These are phyloP conservation scores for Serrognathus titanus DNA, from an alignment of 2,888 invertebrate genomes.

Conservation along the genomic window DNA sequence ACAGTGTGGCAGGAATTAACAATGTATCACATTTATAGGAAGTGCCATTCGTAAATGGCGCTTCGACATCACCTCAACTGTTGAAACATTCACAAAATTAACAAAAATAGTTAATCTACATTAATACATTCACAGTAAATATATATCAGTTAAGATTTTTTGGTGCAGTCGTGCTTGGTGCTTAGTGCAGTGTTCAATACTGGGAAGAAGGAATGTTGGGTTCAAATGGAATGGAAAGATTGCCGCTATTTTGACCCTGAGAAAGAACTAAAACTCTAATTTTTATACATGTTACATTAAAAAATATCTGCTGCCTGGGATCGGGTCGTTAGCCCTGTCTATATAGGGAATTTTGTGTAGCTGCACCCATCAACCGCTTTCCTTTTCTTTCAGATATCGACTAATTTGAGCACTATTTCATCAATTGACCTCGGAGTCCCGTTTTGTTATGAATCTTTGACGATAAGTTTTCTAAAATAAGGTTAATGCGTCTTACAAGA, in stretches of 20 bases:
- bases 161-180: conserved; percentile 32
- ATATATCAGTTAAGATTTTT: background rate
- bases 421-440: background rate
- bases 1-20: conserved; percentile 37
- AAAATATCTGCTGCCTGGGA: conserved; percentile 20
- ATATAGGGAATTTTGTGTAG: conserved; percentile 1
- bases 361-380: background rate
- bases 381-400: background rate
- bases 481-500: background rate
- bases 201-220: conserved; percentile 19
- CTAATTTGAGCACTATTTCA: background rate
- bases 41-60: background rate
- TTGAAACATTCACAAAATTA: conserved; percentile 1
- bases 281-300: conserved; percentile 23
- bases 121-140: conserved; percentile 6
- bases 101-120: background rate
- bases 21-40: conserved; percentile 39
- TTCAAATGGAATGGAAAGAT: conserved; percentile 20
- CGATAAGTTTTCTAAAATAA: background rate
- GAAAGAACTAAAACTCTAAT: conserved; percentile 34
- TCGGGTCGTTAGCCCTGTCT: conserved; percentile 20
- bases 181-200: conserved; percentile 25
- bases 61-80: conserved; percentile 8
- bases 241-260: conserved; percentile 42
- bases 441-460: background rate